phyloP scores from a whole-genome alignment of 2,113 vertebrate species.

The Hippocampus mohnikei region DNA sequence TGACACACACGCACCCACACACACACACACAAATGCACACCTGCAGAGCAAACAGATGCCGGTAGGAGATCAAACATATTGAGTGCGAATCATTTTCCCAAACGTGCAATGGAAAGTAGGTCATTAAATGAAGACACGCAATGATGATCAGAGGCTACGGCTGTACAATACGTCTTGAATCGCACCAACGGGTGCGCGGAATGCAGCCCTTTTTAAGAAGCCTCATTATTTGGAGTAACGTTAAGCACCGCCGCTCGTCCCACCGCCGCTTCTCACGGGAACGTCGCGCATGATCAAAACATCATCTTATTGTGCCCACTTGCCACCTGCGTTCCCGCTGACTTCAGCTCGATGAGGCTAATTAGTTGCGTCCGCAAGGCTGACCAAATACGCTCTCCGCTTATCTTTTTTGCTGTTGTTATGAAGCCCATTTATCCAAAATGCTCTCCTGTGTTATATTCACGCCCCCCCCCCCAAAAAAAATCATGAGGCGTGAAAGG shows the following conservation, averaged over 20 bases:
- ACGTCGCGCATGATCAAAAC: constrained; percentile 32
- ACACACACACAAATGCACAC: constrained; percentile 12
- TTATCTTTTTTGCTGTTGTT: constrained; percentile 11
- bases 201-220: constrained; percentile 4
- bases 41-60: constrained; percentile 12
- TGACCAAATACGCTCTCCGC: constrained; percentile 25
- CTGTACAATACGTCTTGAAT: constrained; percentile 1
- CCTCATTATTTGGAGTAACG: constrained; percentile 14
- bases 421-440: constrained; percentile 1
- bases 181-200: not conserved
- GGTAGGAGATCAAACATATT: constrained; percentile 34
- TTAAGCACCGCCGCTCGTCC: constrained; percentile 19
- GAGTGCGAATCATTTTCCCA: constrained; percentile 32
- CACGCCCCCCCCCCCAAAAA: not conserved
- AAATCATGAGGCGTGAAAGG: not conserved
- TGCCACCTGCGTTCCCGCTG: constrained; percentile 39
- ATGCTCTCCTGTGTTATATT: not conserved
- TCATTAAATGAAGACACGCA: constrained; percentile 32
- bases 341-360: constrained; percentile 49
- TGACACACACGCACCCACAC: not conserved
- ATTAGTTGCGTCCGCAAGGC: constrained; percentile 45
- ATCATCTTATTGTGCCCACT: constrained; percentile 18
- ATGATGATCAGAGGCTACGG: not conserved
- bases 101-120: constrained; percentile 51
- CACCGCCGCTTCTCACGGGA: constrained; percentile 19